A percentile compares a stretch with the other conserved stretches of the same genome.
Evolutionary conservation across 2,113 vertebrate genomes (phyloP).

Genomic region (Anoplopoma fimbria): DNA sequence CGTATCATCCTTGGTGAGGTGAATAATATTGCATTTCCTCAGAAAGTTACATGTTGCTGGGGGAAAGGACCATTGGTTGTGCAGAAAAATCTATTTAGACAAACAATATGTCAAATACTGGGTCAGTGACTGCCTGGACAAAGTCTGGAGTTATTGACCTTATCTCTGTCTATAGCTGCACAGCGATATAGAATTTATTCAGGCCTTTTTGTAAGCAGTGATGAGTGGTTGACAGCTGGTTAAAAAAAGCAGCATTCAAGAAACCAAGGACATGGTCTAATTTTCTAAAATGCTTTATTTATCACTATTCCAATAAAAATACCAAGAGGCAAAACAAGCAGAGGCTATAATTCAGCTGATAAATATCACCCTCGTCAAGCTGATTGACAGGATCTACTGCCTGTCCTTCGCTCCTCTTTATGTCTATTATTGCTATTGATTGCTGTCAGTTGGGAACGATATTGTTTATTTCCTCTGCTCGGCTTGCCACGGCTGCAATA

Average conservation of each 20-base stretch:
- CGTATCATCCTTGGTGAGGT: conserved; percentile 7
- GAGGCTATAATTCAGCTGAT: conserved; percentile 46
- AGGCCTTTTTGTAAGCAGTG: conserved; percentile 23
- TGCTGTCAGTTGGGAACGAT: conserved; percentile 69
- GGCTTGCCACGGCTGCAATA: conserved; percentile 38
- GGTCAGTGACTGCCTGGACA: conserved; percentile 34
- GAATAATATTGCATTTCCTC: background rate
- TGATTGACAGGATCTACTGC: conserved; percentile 52
- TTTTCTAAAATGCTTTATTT: conserved; percentile 59
- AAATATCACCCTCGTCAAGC: conserved; percentile 45
- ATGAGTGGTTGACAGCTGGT: conserved; percentile 9
- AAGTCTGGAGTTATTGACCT: conserved; percentile 46
- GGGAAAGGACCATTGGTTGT: background rate
- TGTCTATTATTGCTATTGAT: conserved; percentile 75
- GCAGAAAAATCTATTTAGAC: conserved; percentile 22
- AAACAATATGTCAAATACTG: conserved; percentile 45
- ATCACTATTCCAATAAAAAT: conserved; percentile 56
- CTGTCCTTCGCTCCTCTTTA: conserved; percentile 52
- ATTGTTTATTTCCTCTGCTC: conserved; percentile 44
- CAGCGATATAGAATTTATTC: conserved; percentile 7
- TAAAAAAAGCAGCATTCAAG: conserved; percentile 14
- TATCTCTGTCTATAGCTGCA: conserved; percentile 1
- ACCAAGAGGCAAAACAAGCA: conserved; percentile 25
- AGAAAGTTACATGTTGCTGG: background rate
- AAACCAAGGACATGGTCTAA: conserved; percentile 44